Base-by-base conservation (phyloP, 2,888 invertebrate genomes). In the Hirtodrosophila histrioides region DNA sequence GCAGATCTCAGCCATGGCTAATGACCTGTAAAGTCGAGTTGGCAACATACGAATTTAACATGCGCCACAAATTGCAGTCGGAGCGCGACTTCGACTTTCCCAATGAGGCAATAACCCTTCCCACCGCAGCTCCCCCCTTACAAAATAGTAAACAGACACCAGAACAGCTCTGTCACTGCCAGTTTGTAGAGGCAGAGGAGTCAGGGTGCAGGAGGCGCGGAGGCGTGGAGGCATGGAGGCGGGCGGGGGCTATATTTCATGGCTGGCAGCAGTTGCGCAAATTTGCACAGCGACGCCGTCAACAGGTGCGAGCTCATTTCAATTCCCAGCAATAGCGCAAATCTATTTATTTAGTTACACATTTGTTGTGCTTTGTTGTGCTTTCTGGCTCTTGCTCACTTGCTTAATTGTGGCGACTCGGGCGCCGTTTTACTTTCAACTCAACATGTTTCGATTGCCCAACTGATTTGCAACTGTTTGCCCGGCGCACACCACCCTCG, bases 331-430 rank as follows among this genome's bases (percentile, higher is more conserved):
- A 56, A 64, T 4, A 64, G 65, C 69, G 54, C 45, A 50, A 70
- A 78, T 75, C 60, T 79, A 82, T 82, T 85, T 82, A 67, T 82
- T 82, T 70, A 72, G 66, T 79, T 77, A 77, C 77, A 76, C 68
- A 71, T 68, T 68, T 73, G 54, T n/a, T n/a, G n/a, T n/a, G 76
- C 57, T 44, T 58, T 62, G 39, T 50, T 50, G 29, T 41, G 4
- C 31, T 55, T 48, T 35, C 4, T 23, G 0, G 3, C 3, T 50
- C 44, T 49, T 48, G 39, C 11, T 7, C n/a, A 12, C 48, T 50
- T 41, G 17, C 36, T 44, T 55, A 64, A 73, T 60, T 65, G 69
- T 58, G 45, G 46, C 54, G 54, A 48, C 29, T 57, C 29, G 24
- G 55, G 39, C 50, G 54, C 46, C 50, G 50, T 46, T 64, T 63